Evolutionary conservation across 1,140 invertebrate genomes (phyloP), one percentile per base, ranked within the genome.

Genomic region (Drosophila bipectinata): DNA sequence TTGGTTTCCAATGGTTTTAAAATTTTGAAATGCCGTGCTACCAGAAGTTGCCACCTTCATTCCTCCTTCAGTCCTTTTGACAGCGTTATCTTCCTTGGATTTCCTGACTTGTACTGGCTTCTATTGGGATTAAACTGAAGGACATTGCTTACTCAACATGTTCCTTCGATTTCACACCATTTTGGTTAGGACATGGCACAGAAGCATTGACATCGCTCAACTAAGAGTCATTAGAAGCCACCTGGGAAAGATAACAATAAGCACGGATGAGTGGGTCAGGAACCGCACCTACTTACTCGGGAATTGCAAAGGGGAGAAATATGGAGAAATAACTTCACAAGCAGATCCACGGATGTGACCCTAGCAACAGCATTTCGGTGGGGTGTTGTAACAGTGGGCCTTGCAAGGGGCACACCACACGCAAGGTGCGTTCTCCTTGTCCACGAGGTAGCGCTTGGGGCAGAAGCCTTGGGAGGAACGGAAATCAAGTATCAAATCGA

Each of bases 311-410:
- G 45, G 48, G 14, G 18, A 14, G 18, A 7, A 1, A 6, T 1
- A 4, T 9, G 26, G 41, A 44, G 39, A 14, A 14, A 14, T 21
- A 8, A 6, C 3, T 5, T 37, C 34, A 10, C 12, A n/a, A 37
- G 4, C 4, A 10, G 10, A 37, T 12, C 34, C 12, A 4, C 34
- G 2, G 2, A 37, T 26, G n/a, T 2, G 34, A 26, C 8, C 32
- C 63, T 83, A 84, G 62, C 73, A 90, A 61, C 87, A 90, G 53
- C 81, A 90, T 51, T 90, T 90, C 1, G 87, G 87, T 7, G 85
- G 82, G 1, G 90, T 91, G 44, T 91, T 90, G 66, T 91, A 91
- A 57, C 90, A 91, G 39, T 91, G 90, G 30, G 90, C 90, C 62
- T 90, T 91, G 63, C 90, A 91, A 9, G 90, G 85, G 2, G 53